A percentile compares a stretch with the other conserved stretches of the same genome.
Conservation (phyloP, 2,797 vertebrate species). For the Premnoplex brunnescens region DNA sequence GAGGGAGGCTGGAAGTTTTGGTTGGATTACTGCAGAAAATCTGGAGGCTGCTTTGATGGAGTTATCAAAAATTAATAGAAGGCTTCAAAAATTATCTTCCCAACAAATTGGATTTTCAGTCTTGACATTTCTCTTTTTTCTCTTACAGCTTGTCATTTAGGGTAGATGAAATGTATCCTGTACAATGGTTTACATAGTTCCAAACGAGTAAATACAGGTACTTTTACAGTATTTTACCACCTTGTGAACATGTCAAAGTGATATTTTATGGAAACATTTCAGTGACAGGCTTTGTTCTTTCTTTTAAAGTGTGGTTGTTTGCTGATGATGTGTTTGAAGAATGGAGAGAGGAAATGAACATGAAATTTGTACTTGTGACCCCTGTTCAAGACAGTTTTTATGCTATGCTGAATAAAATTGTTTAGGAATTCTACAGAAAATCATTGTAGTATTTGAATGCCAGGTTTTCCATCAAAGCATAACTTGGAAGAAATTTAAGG, state of each 20-base stretch:
- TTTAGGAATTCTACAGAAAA: neutral
- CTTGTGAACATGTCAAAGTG: neutral
- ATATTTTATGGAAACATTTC: neutral
- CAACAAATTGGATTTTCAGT: neutral
- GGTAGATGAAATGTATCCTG: neutral
- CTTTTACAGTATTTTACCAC: neutral
- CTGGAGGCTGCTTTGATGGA: neutral
- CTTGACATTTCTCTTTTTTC: neutral
- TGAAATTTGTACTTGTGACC: neutral
- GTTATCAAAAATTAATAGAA: neutral
- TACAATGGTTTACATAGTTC: neutral
- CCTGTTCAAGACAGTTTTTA: neutral
- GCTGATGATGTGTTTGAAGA: neutral
- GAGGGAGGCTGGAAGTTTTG: neutral
- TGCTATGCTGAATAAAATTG: neutral
- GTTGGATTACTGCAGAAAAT: neutral
- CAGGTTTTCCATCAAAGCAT: neutral
- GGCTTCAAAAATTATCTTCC: neutral
- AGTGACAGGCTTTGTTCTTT: neutral
- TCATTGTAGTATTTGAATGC: neutral
- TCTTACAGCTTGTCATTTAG: neutral
- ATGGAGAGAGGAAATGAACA: neutral
- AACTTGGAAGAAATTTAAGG: neutral
- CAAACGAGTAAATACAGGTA: neutral
- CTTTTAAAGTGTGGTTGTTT: neutral